Conservation (phyloP, 2,888 invertebrate genomes). For the Cephus spinipes region DNA sequence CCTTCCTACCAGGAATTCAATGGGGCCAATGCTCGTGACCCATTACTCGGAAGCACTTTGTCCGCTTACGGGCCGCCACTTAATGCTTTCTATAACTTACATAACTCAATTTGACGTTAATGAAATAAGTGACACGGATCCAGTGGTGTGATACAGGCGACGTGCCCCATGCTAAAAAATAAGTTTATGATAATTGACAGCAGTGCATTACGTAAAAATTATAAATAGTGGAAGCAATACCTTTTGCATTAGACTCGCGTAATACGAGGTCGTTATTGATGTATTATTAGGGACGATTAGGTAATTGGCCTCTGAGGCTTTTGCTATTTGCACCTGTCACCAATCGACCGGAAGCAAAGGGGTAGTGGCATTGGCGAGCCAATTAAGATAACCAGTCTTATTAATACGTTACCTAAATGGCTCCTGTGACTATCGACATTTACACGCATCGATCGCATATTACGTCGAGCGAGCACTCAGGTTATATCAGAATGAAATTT, state of each 20-base stretch:
- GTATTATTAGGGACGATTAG: background rate
- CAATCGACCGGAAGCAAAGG: background rate
- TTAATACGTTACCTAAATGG: background rate
- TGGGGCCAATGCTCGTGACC: conserved; percentile 11
- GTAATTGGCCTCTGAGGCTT: background rate
- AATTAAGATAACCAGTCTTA: background rate
- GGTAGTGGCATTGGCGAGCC: background rate
- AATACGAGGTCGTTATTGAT: background rate
- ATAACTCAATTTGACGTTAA: conserved; percentile 49
- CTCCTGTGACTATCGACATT: background rate
- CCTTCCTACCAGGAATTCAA: conserved; percentile 18
- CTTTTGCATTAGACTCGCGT: background rate
- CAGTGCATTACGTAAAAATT: background rate
- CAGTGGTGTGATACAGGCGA: conserved; percentile 5
- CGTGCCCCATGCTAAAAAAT: background rate
- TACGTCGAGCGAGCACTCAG: background rate
- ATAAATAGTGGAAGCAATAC: background rate
- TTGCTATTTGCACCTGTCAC: background rate
- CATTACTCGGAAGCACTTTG: conserved; percentile 24
- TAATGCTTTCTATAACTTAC: conserved; percentile 28
- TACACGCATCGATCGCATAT: too few species aligned
- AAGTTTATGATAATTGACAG: background rate
- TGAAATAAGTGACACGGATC: conserved; percentile 47
- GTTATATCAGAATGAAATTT: background rate
- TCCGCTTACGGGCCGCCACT: conserved; percentile 7